A percentile compares a stretch with the other conserved stretches of the same genome.
phyloP scores from a whole-genome alignment of 2,888 invertebrate species.

The Rotaria magnacalcarata region DNA sequence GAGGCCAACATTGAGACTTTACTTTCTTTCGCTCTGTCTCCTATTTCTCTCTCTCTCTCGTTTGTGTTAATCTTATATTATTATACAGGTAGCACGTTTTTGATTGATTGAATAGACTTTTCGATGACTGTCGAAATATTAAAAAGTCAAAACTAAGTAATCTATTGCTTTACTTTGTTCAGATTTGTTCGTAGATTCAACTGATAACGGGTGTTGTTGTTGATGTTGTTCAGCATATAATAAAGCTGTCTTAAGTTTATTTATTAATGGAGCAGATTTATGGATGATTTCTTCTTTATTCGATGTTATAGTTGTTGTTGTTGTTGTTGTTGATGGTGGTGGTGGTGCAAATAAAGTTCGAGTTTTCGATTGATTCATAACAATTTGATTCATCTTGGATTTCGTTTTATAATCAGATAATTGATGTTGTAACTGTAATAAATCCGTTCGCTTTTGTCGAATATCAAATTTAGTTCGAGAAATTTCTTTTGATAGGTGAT shows the following conservation, averaged over 20 bases:
- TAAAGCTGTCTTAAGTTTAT: neutral
- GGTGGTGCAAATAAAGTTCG: neutral
- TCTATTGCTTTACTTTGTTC: neutral
- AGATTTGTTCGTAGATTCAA: neutral
- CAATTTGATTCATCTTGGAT: neutral
- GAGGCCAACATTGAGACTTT: neutral
- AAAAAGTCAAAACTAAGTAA: neutral
- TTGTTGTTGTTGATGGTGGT: neutral
- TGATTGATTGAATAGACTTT: neutral
- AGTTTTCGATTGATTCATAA: neutral
- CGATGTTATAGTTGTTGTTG: too few species aligned
- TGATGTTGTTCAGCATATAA: neutral
- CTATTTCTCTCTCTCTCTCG: neutral
- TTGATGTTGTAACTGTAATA: neutral
- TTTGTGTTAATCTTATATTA: neutral
- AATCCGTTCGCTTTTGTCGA: neutral
- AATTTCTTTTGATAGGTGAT: neutral
- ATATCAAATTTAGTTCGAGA: neutral
- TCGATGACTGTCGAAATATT: neutral
- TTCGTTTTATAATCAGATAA: too few species aligned
- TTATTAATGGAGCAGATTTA: neutral
- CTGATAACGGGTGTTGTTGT: neutral
- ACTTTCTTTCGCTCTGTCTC: neutral
- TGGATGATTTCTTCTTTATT: neutral
- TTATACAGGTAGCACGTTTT: neutral